Evolutionary conservation across 2,113 vertebrate species (phyloP).

Genomic region (Isurus oxyrinchus): DNA sequence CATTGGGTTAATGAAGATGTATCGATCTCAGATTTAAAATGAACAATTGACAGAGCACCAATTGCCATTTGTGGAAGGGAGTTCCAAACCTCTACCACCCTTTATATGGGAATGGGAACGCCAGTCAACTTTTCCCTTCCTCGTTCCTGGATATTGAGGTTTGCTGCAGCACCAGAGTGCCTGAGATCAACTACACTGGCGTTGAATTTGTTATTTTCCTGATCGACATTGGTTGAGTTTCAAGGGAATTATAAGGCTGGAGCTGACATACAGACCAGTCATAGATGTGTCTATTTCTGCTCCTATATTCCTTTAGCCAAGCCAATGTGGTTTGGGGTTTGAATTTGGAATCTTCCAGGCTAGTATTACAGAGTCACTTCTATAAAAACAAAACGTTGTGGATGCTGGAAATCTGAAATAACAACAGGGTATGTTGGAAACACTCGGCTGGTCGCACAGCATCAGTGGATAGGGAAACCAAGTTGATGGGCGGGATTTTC

Average conservation of each 20-base stretch:
- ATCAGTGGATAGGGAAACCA: too few species aligned
- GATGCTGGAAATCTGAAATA: too few species aligned
- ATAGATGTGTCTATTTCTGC: too few species aligned
- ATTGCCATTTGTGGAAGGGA: neutral
- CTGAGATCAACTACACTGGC: neutral
- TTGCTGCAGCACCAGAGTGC: neutral
- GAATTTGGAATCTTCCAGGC: neutral
- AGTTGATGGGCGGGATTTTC: too few species aligned
- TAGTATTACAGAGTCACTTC: neutral
- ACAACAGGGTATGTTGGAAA: too few species aligned
- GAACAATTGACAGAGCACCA: neutral
- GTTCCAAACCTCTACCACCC: neutral
- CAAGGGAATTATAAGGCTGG: too few species aligned
- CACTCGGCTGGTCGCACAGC: too few species aligned
- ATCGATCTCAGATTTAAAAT: neutral
- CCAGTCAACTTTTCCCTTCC: neutral
- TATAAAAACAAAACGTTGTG: too few species aligned
- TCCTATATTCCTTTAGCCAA: neutral
- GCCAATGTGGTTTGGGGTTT: neutral
- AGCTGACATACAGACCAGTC: too few species aligned
- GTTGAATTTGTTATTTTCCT: neutral
- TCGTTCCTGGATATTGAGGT: neutral
- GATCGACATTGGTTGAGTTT: neutral
- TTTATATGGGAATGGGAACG: neutral
- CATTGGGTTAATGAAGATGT: neutral